Evolutionary conservation across 2,113 vertebrate genomes (phyloP).

Genomic region (Xenopus laevis): DNA sequence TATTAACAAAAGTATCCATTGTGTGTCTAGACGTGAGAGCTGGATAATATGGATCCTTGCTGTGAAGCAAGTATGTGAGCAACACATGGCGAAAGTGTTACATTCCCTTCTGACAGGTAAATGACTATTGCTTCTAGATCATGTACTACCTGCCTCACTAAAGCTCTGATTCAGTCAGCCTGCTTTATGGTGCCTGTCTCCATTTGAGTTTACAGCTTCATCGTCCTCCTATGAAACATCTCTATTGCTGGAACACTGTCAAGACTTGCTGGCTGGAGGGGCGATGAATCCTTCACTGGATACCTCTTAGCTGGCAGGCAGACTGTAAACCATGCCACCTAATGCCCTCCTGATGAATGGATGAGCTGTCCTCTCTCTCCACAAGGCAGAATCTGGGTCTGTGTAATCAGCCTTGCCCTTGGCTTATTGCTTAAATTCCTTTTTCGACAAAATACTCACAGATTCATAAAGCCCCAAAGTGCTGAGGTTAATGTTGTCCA

Average conservation of each 20-base stretch:
- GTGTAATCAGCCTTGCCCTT: no score
- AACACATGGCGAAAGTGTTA: no score
- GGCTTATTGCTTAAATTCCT: no score
- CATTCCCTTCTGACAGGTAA: no score
- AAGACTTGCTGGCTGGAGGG: not conserved
- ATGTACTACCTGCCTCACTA: not conserved
- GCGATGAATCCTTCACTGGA: slow-evolving; percentile 18
- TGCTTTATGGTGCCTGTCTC: slow-evolving; percentile 23
- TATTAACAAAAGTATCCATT: no score
- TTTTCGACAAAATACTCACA: no score
- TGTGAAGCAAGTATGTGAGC: no score
- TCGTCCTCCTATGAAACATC: slow-evolving; percentile 24
- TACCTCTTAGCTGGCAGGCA: slow-evolving; percentile 7
- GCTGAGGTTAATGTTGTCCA: no score
- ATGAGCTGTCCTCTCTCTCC: not conserved
- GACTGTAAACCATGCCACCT: slow-evolving; percentile 18
- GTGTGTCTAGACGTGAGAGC: no score
- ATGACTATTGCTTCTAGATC: not conserved
- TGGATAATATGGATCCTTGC: no score
- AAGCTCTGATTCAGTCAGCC: not conserved
- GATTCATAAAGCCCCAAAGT: no score
- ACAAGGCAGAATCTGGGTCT: not conserved
- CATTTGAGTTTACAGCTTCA: slow-evolving; percentile 21
- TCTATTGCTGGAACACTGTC: slow-evolving; percentile 9
- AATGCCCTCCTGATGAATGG: slow-evolving; percentile 1